These are phyloP conservation scores for Eristalis pertinax DNA, from an alignment of 2,888 invertebrate species.

Conservation along the genomic window DNA sequence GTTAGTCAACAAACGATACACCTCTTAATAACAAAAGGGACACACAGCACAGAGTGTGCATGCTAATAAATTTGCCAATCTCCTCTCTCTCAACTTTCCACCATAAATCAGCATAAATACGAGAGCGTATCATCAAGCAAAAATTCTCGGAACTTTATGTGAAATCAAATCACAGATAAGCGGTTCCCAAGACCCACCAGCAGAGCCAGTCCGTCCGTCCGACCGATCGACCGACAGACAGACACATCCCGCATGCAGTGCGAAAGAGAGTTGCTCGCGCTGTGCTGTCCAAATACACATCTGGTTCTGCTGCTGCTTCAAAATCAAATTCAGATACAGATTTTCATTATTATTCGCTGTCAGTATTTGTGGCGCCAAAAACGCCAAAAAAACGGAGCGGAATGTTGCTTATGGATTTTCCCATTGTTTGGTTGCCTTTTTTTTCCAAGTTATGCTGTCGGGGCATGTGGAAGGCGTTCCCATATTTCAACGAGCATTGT, in stretches of 20 bases:
- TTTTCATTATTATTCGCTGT: constrained; percentile 11
- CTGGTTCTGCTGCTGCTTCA: neutral
- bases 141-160: constrained; percentile 22
- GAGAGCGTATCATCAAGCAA: constrained; percentile 6
- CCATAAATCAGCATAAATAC: constrained; percentile 30
- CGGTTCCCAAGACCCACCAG: neutral
- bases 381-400: too few species aligned
- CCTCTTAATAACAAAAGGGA: constrained; percentile 1
- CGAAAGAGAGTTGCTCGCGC: neutral
- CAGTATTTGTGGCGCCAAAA: constrained; percentile 27
- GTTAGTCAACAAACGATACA: neutral
- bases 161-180: constrained; percentile 26
- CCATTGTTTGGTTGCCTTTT: neutral
- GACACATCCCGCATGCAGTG: neutral
- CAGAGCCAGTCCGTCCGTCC: neutral
- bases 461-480: neutral
- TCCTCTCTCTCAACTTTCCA: neutral
- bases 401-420: neutral
- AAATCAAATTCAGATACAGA: constrained; percentile 1
- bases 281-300: neutral
- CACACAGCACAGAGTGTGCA: neutral
- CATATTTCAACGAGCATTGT: neutral
- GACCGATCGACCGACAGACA: too few species aligned
- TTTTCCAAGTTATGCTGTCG: neutral
- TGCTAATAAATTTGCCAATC: neutral